These are phyloP conservation scores for Stenopsyche tienmushanensis DNA, from an alignment of 1,140 invertebrate species.

Conservation along the genomic window DNA sequence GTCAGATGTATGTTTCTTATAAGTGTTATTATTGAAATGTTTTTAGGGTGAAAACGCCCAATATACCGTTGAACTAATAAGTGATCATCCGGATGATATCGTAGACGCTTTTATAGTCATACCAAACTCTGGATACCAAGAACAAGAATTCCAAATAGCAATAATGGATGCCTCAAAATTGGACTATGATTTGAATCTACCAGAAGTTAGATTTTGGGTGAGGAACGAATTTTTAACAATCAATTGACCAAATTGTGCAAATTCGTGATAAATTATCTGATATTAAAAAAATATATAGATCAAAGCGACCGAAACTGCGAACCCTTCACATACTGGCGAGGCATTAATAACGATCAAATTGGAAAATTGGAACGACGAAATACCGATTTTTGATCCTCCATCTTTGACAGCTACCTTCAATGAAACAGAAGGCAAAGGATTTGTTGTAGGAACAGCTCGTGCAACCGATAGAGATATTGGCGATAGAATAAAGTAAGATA, in stretches of 20 bases:
- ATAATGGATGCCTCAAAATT: constrained; percentile 54
- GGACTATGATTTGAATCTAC: constrained; percentile 54
- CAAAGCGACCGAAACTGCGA: constrained; percentile 15
- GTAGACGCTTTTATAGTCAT: constrained; percentile 56
- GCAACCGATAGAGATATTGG: constrained; percentile 58
- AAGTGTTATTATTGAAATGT: too few species aligned
- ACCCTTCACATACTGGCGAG: constrained; percentile 45
- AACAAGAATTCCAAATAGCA: constrained; percentile 55
- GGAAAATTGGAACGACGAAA: constrained; percentile 61
- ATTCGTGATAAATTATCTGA: too few species aligned
- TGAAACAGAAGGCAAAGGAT: constrained; percentile 53
- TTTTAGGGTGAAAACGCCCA: constrained; percentile 58
- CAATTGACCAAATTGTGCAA: too few species aligned
- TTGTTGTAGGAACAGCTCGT: constrained; percentile 46
- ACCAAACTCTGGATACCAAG: constrained; percentile 57
- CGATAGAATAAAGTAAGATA: constrained; percentile 56
- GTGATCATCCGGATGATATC: constrained; percentile 44
- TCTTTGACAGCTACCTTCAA: constrained; percentile 46
- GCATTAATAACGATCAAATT: constrained; percentile 53
- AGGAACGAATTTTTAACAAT: too few species aligned
- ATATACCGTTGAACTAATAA: constrained; percentile 52
- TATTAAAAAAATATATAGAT: too few species aligned
- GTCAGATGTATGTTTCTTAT: too few species aligned
- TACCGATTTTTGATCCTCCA: constrained; percentile 53
- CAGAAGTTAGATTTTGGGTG: constrained; percentile 43